A percentile compares a stretch with the other conserved stretches of the same genome.
Evolutionary conservation across 2,888 invertebrate species (phyloP).

Genomic region (Spisula solida): DNA sequence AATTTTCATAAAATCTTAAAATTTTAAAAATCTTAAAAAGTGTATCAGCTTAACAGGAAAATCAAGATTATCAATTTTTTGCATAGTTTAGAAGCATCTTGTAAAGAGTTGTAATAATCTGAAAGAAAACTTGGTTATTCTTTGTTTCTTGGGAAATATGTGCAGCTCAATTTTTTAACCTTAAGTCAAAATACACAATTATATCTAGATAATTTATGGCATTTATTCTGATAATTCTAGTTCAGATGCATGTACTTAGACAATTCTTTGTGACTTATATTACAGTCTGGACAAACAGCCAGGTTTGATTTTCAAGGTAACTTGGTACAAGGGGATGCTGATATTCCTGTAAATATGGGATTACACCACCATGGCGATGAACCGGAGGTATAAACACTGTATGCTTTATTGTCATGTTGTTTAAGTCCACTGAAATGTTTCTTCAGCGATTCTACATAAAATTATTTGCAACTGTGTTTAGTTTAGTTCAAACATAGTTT

Average conservation of each 20-base stretch:
- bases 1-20: too few relatives aligned
- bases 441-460: background rate
- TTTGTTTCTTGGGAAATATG: too few relatives aligned
- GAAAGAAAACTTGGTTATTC: too few relatives aligned
- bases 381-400: conserved; percentile 89
- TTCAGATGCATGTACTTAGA: background rate
- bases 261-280: background rate
- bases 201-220: background rate
- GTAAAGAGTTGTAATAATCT: too few relatives aligned
- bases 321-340: conserved; percentile 88
- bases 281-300: conserved; percentile 85
- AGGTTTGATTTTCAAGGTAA: conserved; percentile 88
- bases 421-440: background rate
- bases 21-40: background rate
- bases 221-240: background rate
- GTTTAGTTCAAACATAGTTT: too few relatives aligned
- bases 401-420: background rate
- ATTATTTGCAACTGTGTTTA: background rate
- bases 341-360: conserved; percentile 90
- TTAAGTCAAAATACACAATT: background rate
- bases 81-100: too few relatives aligned
- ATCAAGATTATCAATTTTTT: too few relatives aligned
- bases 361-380: conserved; percentile 98
- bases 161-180: too few relatives aligned
- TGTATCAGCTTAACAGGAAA: too few relatives aligned